A percentile compares a stretch with the other conserved stretches of the same genome.
Evolutionary conservation across 2,888 invertebrate species (phyloP).

Genomic region (Pseudococcus jackbeardsleyi): DNA sequence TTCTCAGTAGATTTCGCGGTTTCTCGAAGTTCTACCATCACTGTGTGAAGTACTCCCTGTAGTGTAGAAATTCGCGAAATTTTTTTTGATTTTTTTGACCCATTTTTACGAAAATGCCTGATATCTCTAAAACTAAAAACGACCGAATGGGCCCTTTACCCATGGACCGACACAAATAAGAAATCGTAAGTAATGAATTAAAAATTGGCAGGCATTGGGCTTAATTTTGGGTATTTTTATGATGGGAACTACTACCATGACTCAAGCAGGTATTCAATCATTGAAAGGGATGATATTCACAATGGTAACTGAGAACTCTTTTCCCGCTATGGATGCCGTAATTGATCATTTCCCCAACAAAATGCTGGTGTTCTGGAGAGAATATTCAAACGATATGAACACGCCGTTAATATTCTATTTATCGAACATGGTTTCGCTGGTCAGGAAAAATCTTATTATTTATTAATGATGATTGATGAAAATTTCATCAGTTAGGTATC

Average conservation of each 20-base stretch:
- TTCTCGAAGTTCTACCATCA: too few relatives aligned
- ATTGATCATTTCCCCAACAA: conserved; percentile 85
- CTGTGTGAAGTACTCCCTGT: too few relatives aligned
- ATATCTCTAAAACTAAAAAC: too few relatives aligned
- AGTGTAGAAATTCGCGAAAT: too few relatives aligned
- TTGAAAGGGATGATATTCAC: conserved; percentile 90
- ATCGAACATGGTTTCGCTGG: conserved; percentile 84
- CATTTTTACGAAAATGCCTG: too few relatives aligned
- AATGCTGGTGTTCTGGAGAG: conserved; percentile 84
- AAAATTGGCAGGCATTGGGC: conserved; percentile 73
- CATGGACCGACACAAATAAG: too few relatives aligned
- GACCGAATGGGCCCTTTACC: too few relatives aligned
- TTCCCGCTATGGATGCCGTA: conserved; percentile 91
- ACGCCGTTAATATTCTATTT: conserved; percentile 84
- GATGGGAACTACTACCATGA: conserved; percentile 79
- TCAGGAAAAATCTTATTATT: conserved; percentile 71
- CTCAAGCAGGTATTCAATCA: conserved; percentile 87
- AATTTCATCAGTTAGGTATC: too few relatives aligned
- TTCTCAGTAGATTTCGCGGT: too few relatives aligned
- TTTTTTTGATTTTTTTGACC: too few relatives aligned
- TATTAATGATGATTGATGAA: too few relatives aligned
- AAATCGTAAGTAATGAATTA: not conserved
- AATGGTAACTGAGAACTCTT: conserved; percentile 90
- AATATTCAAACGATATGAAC: conserved; percentile 88
- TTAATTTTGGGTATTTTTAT: conserved; percentile 88